Evolutionary conservation across 2,888 invertebrate species (phyloP), one percentile per base, ranked within the genome.

Genomic region (Pheosia tremula): DNA sequence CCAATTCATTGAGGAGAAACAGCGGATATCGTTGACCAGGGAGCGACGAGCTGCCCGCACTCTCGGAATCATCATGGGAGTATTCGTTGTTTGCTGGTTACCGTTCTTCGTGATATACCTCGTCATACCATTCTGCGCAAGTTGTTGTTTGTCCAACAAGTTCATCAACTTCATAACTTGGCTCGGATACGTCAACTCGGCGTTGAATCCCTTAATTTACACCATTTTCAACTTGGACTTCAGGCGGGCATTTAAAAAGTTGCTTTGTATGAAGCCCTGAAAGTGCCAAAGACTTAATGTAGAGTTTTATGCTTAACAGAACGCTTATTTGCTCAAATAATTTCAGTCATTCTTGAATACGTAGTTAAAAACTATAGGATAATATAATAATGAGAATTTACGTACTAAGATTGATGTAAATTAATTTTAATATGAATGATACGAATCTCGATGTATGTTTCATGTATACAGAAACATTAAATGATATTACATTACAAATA

Each of bases 31-130:
- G 0, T 88, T 99, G 67, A 98, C 98, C 3, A 97, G 99, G 81
- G 99, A 99, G 85, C 94, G 99, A 61, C 95, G 98, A 52, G 99
- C 99, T 0, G 99, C 99, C 0, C 94, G 99, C 59, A 99, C 99
- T 0, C 95, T 99, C 3, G 99, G 98, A 37, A 98, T 99, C 62
- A 99, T 99, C 63, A 99, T 99, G 97, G 99, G 99, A 5, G 98
- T 98, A 0, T 99, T 99, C 86, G 98, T 99, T 57, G 96, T 99
- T 9, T 99, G 99, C 88, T 99, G 99, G 99, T 94, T 99, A 66
- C 99, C 99, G 5, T 99, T 99, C 93, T 99, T 99, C 89, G 95
- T 98, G 49, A 97, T 98, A 96, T 99, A 99, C 88, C 96, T 99
- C 56, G 97, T 98, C 67, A 95, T 97, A 72, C 98, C 98, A 5